A percentile compares a stretch with the other conserved stretches of the same genome.
These are phyloP conservation scores for Nebria salina DNA, from an alignment of 2,888 invertebrate species.

Conservation along the genomic window DNA sequence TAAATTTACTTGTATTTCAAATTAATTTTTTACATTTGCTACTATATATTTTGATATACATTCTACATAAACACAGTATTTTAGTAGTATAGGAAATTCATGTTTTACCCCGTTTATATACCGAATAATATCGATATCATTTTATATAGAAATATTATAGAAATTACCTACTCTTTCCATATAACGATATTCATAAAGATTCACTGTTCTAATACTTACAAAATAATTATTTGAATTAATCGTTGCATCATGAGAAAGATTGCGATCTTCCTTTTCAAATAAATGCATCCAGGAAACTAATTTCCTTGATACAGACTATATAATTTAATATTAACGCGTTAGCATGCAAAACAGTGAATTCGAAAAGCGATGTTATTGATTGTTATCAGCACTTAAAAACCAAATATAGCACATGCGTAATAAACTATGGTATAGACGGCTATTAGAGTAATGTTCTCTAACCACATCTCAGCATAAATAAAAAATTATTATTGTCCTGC, in stretches of 20 bases:
- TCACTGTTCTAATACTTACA: not conserved
- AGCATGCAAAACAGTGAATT: not conserved
- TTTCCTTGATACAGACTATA: not conserved
- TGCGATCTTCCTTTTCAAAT: not conserved
- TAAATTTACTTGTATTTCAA: too few relatives aligned
- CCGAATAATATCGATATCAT: too few relatives aligned
- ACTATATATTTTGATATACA: too few relatives aligned
- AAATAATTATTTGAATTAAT: not conserved
- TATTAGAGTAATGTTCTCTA: not conserved
- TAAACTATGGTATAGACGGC: not conserved
- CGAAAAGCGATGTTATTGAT: not conserved
- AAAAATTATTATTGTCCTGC: not conserved
- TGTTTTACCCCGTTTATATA: too few relatives aligned
- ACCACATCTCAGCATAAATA: not conserved
- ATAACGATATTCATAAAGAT: not conserved
- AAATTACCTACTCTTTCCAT: too few relatives aligned
- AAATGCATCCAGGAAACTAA: slow-evolving; percentile 1
- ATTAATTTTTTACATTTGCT: too few relatives aligned
- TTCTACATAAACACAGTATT: too few relatives aligned
- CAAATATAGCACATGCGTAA: not conserved
- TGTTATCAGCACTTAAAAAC: not conserved
- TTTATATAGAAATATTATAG: too few relatives aligned
- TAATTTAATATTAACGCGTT: not conserved
- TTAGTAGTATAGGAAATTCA: too few relatives aligned
- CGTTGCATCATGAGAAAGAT: not conserved